Conservation (phyloP, 2,113 vertebrate species). For the Egretta garzetta region DNA sequence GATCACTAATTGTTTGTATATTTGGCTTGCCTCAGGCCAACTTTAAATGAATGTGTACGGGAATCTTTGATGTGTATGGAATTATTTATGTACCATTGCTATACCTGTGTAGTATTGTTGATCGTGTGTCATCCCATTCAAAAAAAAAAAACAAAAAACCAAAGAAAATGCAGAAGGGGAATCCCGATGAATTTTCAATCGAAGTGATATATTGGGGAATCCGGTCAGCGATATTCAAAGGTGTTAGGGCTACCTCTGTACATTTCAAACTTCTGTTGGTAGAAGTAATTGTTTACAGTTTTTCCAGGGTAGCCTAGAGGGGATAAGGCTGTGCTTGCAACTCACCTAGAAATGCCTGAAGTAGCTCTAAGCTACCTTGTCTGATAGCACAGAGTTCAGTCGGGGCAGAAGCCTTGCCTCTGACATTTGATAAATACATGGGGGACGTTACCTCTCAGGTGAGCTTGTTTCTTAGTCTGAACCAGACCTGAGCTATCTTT, state of each 20-base stretch:
- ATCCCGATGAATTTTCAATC: background rate
- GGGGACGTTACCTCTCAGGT: background rate
- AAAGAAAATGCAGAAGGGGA: background rate
- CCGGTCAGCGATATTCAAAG: background rate
- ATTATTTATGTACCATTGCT: background rate
- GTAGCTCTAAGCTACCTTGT: background rate
- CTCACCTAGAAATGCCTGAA: background rate
- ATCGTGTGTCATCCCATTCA: background rate
- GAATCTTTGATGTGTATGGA: background rate
- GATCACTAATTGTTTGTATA: slow-evolving; percentile 31
- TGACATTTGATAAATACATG: background rate
- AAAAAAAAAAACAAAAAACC: background rate
- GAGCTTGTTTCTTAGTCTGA: background rate
- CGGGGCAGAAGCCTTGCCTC: background rate
- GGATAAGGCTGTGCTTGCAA: background rate
- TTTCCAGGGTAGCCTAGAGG: background rate
- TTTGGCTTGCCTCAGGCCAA: slow-evolving; percentile 28
- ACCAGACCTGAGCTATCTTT: background rate
- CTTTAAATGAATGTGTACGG: background rate
- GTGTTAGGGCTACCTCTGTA: background rate
- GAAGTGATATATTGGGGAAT: background rate
- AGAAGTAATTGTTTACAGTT: background rate
- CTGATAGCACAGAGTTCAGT: background rate
- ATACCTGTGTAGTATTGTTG: background rate
- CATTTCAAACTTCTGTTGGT: background rate